Percentiles rank a stretch among this genome's conserved stretches.
These are phyloP conservation scores for Betta splendens DNA, from an alignment of 2,797 vertebrate genomes.

Conservation along the genomic window DNA sequence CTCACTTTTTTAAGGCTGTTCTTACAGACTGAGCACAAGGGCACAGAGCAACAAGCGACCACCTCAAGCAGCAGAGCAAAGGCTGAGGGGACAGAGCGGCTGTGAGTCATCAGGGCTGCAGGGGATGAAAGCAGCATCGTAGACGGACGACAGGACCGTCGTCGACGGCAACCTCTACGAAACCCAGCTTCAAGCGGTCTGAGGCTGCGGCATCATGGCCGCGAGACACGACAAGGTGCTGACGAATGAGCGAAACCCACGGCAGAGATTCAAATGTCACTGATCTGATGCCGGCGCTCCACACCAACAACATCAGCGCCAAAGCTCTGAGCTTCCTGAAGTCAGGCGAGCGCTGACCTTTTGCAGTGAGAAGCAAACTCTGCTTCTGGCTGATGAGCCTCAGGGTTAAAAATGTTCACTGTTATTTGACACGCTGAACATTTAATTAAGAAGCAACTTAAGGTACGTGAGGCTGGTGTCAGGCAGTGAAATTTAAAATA, in stretches of 20 bases:
- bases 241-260: too few relatives aligned
- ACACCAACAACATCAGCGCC: neutral
- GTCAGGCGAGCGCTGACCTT: slow-evolving; percentile 23
- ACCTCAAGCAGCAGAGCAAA: slow-evolving; percentile 21
- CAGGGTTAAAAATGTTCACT: neutral
- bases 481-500: neutral
- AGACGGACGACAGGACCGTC: too few relatives aligned
- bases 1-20: neutral
- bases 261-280: slow-evolving; percentile 23
- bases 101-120: slow-evolving; percentile 31
- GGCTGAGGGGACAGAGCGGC: slow-evolving; percentile 17
- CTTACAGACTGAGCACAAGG: slow-evolving; percentile 20
- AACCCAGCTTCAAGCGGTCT: too few relatives aligned
- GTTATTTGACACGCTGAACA: neutral
- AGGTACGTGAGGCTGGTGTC: neutral
- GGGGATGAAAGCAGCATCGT: too few relatives aligned
- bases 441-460: too few relatives aligned
- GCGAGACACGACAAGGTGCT: neutral
- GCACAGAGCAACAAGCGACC: slow-evolving; percentile 26
- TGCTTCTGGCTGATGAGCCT: neutral
- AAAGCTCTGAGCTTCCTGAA: neutral
- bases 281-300: slow-evolving; percentile 17
- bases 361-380: slow-evolving; percentile 7
- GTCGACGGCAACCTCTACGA: too few relatives aligned
- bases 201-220: too few relatives aligned